phyloP scores from a whole-genome alignment of 1,140 invertebrate genomes.

The Maniola jurtina region DNA sequence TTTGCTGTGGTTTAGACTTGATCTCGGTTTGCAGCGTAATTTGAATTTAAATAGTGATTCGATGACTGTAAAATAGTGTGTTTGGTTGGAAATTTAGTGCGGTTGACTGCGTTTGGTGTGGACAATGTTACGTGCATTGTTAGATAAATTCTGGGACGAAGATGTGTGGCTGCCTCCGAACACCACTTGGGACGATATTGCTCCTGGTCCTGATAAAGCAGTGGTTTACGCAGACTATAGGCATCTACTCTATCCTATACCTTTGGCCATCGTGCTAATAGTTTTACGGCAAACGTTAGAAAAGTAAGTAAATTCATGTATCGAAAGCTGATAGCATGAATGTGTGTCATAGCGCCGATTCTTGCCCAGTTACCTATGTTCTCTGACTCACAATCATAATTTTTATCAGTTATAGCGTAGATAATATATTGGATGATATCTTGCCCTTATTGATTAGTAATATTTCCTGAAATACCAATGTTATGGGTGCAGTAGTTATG shows the following conservation, averaged over 20 bases:
- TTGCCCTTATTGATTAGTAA: conserved; percentile 13
- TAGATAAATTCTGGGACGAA: conserved; percentile 88
- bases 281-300: conserved; percentile 87
- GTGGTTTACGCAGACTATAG: conserved; percentile 89
- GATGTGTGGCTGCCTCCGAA: conserved; percentile 94
- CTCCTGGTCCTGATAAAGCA: conserved; percentile 86
- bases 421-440: conserved; percentile 19
- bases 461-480: neutral
- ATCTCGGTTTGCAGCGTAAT: conserved; percentile 43
- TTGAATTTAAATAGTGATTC: conserved; percentile 35
- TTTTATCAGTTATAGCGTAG: conserved; percentile 36
- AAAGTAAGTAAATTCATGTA: conserved; percentile 81
- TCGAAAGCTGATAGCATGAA: conserved; percentile 8
- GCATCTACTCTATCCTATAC: conserved; percentile 90
- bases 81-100: conserved; percentile 7
- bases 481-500: neutral
- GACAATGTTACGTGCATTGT: conserved; percentile 62
- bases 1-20: conserved; percentile 11
- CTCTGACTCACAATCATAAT: conserved; percentile 33
- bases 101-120: conserved; percentile 22
- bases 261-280: conserved; percentile 88
- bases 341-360: conserved; percentile 15
- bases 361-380: conserved; percentile 28
- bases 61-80: conserved; percentile 22
- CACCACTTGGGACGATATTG: conserved; percentile 92